Evolutionary conservation across 2,888 invertebrate species (phyloP).

Genomic region (Electrophaes corylata): DNA sequence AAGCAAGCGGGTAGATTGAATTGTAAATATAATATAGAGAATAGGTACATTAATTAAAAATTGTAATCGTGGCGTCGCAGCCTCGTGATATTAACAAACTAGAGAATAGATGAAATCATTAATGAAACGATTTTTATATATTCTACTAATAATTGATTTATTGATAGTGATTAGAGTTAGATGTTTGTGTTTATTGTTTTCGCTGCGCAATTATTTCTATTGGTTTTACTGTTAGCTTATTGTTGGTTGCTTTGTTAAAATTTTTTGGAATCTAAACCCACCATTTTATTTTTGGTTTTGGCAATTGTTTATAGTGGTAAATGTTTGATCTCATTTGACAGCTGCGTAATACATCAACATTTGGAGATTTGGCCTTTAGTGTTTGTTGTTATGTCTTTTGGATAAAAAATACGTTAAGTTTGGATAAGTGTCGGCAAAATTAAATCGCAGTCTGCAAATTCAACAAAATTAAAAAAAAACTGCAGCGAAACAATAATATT

Average conservation of each 20-base stretch:
- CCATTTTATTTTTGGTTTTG: constrained; percentile 62
- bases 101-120: constrained; percentile 83
- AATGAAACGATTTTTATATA: constrained; percentile 83
- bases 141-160: constrained; percentile 83
- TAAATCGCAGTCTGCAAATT: constrained; percentile 54
- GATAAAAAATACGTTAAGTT: constrained; percentile 65
- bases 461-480: constrained; percentile 40
- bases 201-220: constrained; percentile 79
- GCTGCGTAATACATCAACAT: constrained; percentile 71
- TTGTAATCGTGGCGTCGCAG: constrained; percentile 77
- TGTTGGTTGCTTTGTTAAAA: constrained; percentile 69
- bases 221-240: constrained; percentile 70
- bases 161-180: constrained; percentile 80
- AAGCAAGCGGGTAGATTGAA: constrained; percentile 80
- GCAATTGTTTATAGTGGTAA: constrained; percentile 59
- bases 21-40: constrained; percentile 79
- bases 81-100: constrained; percentile 84
- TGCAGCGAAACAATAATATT: constrained; percentile 71
- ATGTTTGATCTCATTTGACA: constrained; percentile 79
- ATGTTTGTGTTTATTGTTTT: constrained; percentile 80
- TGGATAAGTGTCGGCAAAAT: constrained; percentile 78
- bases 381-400: constrained; percentile 72
- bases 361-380: constrained; percentile 68
- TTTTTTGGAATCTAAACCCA: constrained; percentile 56
- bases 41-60: constrained; percentile 59